These are phyloP conservation scores for Batillaria attramentaria DNA, from an alignment of 1,140 invertebrate genomes.

Conservation along the genomic window DNA sequence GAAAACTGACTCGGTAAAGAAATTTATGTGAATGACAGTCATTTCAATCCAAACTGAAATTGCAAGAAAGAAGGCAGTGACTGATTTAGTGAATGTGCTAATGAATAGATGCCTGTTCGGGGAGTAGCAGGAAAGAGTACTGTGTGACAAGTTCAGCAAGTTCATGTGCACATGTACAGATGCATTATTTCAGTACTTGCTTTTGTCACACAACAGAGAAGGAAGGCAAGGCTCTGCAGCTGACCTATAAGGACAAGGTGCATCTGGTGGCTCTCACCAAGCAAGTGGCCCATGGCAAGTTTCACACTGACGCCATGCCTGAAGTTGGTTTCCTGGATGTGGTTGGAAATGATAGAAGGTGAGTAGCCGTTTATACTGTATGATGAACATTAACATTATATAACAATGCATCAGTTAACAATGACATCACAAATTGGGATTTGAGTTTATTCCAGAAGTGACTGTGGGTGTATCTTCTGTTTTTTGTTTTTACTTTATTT, in stretches of 20 bases:
- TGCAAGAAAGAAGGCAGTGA: constrained; percentile 7
- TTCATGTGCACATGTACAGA: neutral
- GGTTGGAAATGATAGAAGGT: constrained; percentile 92
- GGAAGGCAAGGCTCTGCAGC: constrained; percentile 90
- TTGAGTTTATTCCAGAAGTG: no score
- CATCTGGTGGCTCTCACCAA: constrained; percentile 92
- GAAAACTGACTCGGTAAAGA: neutral
- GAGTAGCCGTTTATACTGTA: no score
- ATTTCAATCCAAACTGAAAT: neutral
- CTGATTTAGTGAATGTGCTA: neutral
- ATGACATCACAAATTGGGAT: no score
- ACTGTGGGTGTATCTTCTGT: no score
- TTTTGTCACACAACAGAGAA: no score
- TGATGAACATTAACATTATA: no score
- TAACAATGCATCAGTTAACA: no score
- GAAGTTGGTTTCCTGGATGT: constrained; percentile 95
- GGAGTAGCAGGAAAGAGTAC: neutral
- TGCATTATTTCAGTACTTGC: constrained; percentile 59
- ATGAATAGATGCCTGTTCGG: neutral
- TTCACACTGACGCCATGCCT: constrained; percentile 81
- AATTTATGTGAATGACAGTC: neutral
- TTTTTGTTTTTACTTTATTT: no score
- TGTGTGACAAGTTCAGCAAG: neutral
- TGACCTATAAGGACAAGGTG: constrained; percentile 94
- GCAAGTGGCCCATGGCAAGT: constrained; percentile 91